Conservation (phyloP, 2,888 invertebrate species). For the Eupithecia vulgata region DNA sequence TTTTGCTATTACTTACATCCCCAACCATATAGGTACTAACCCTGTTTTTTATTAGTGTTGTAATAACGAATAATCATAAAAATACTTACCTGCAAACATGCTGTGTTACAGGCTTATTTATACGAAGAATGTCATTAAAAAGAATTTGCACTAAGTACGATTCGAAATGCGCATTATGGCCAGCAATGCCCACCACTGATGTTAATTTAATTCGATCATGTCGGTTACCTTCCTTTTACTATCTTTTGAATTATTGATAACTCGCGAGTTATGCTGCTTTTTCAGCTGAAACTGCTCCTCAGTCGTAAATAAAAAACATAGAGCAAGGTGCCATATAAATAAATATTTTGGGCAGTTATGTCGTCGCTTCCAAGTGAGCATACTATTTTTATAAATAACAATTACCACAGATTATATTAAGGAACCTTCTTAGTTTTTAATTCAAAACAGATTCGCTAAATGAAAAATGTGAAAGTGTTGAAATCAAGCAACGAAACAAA, state of each 20-base stretch:
- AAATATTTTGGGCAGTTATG: not conserved
- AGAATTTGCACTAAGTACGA: conserved; percentile 43
- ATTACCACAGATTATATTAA: not conserved
- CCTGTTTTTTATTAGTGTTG: not conserved
- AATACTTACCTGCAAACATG: conserved; percentile 5
- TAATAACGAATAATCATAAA: not conserved
- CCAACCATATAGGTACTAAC: not conserved
- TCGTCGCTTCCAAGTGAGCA: not conserved
- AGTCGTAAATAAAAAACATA: not conserved
- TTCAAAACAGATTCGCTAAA: not conserved
- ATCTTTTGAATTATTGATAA: conserved; percentile 19
- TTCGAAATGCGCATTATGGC: conserved; percentile 44
- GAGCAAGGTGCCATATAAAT: conserved; percentile 3
- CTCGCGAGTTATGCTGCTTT: not conserved
- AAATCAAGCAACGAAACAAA: conserved; percentile 13
- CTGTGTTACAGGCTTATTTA: not conserved
- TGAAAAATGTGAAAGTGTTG: not conserved
- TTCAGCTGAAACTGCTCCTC: not conserved
- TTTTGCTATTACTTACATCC: not conserved
- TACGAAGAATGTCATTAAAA: conserved; percentile 32
- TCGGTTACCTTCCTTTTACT: conserved; percentile 25
- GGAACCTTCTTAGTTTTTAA: not conserved
- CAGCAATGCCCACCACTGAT: conserved; percentile 37
- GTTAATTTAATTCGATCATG: conserved; percentile 31
- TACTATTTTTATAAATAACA: not conserved